Evolutionary conservation across 64 coral and sea anemone species (phyloP).

Genomic region (Stichodactyla helianthus): DNA sequence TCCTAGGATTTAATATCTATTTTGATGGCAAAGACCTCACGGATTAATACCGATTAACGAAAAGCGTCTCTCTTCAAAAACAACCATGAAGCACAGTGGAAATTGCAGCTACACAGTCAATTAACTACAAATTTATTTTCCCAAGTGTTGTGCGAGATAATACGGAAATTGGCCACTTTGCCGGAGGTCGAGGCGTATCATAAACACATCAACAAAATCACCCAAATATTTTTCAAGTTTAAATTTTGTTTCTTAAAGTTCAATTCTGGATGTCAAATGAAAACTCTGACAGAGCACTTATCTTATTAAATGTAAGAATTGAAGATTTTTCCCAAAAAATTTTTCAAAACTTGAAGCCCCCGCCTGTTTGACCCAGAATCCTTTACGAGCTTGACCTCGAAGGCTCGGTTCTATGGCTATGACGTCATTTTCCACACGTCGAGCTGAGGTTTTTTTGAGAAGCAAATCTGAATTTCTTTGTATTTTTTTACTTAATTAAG

Average conservation of each 20-base stretch:
- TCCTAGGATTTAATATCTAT: background rate
- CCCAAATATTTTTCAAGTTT: background rate
- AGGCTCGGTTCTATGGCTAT: background rate
- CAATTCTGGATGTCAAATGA: background rate
- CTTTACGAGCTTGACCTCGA: background rate
- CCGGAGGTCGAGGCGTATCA: background rate
- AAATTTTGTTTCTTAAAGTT: background rate
- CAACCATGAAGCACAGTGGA: background rate
- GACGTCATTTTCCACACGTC: slow-evolving; percentile 31
- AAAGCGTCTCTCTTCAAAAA: background rate
- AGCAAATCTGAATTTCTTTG: background rate
- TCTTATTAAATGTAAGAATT: background rate
- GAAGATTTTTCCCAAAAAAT: background rate
- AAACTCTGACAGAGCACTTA: background rate
- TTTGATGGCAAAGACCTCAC: no score
- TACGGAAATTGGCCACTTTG: slow-evolving; percentile 9
- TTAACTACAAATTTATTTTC: slow-evolving; percentile 2
- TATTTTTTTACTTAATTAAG: background rate
- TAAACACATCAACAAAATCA: background rate
- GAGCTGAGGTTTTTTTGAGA: background rate
- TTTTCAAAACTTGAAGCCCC: background rate
- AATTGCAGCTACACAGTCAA: background rate
- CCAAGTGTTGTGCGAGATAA: background rate
- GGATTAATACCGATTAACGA: background rate
- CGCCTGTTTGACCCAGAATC: background rate